Percentiles rank a stretch among this genome's conserved stretches.
phyloP scores from a whole-genome alignment of 2,113 vertebrate genomes.

The Perognathus longimembris region DNA sequence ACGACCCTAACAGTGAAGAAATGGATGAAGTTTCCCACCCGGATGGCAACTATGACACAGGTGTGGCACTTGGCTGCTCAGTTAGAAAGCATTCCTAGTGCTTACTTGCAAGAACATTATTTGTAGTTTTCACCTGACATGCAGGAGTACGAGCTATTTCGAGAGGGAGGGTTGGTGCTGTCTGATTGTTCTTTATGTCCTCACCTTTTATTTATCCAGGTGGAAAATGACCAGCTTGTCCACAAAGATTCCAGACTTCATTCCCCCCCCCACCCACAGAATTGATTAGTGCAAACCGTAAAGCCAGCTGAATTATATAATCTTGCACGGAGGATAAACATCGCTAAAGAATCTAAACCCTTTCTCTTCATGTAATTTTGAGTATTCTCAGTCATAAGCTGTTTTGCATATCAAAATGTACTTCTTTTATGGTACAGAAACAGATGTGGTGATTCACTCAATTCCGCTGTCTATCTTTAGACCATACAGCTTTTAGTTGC shows the following conservation, averaged over 20 bases:
- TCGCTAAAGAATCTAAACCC: not conserved
- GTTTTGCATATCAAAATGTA: not conserved
- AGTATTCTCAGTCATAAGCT: not conserved
- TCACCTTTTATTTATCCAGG: not conserved
- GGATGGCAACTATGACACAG: slow-evolving; percentile 97
- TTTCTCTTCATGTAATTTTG: slow-evolving; percentile 1
- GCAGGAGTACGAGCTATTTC: not conserved
- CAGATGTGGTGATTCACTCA: too few species aligned
- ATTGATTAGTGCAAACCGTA: slow-evolving; percentile 10
- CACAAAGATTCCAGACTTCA: not conserved
- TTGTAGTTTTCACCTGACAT: not conserved
- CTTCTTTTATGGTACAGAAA: not conserved
- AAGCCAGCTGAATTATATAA: not conserved
- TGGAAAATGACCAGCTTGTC: not conserved
- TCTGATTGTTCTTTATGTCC: not conserved
- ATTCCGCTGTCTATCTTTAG: too few species aligned
- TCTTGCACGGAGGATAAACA: not conserved
- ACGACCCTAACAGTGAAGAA: slow-evolving; percentile 94
- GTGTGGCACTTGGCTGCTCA: slow-evolving; percentile 81
- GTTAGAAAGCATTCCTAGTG: not conserved
- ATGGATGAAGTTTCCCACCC: slow-evolving; percentile 93
- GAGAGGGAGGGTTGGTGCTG: not conserved
- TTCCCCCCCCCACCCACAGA: slow-evolving; percentile 41
- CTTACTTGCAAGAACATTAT: not conserved
- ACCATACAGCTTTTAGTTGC: not conserved